Conservation (phyloP, 2,113 vertebrate species). For the Isurus oxyrinchus region DNA sequence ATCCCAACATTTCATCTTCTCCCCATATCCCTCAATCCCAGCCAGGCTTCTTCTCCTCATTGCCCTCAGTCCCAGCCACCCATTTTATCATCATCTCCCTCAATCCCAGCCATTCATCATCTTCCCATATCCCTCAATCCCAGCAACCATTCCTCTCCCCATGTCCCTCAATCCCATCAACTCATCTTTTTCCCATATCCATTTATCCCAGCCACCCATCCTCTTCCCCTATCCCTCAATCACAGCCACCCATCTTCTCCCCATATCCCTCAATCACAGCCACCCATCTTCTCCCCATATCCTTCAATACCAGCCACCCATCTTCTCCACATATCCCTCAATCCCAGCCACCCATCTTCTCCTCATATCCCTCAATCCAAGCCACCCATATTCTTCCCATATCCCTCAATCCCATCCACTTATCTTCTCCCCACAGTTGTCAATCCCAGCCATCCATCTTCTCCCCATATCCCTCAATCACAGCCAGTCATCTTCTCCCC, state of each 20-base stretch:
- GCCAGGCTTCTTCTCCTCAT: background rate
- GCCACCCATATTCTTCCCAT: too few species aligned
- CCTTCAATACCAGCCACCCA: background rate
- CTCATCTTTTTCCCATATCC: too few species aligned
- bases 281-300: too few species aligned
- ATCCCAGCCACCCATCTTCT: too few species aligned
- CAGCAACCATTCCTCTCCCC: too few species aligned
- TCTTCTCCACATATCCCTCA: too few species aligned
- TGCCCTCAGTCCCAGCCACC: background rate
- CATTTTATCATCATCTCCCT: background rate
- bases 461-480: background rate
- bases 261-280: background rate
- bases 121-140: too few species aligned
- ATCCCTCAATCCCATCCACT: background rate
- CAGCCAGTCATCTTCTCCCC: background rate
- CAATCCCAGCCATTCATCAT: too few species aligned
- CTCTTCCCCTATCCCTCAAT: background rate
- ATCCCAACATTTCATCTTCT: background rate
- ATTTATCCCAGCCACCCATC: background rate
- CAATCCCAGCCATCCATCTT: background rate
- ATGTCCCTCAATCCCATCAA: background rate
- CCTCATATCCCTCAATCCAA: background rate
- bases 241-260: background rate
- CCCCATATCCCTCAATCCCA: background rate
- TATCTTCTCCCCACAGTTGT: background rate